Conservation (phyloP, 2,113 vertebrate genomes). For the Dicentrarchus labrax region DNA sequence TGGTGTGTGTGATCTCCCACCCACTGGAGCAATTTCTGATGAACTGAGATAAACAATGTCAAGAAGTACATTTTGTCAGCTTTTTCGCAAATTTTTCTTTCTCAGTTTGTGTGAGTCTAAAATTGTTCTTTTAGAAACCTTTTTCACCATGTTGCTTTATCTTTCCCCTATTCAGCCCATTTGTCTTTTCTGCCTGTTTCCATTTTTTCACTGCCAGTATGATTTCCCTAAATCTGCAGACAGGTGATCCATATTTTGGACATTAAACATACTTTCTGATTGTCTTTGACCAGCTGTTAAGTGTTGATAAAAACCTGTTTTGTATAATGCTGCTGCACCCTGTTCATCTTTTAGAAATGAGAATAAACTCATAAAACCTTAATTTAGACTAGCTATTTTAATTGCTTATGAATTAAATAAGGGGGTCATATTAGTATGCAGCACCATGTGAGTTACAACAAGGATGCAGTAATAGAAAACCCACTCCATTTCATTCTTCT, state of each 20-base stretch:
- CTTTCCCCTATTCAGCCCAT: not conserved
- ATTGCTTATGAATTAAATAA: conserved; percentile 69
- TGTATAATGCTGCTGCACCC: not conserved
- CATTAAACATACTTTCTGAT: not conserved
- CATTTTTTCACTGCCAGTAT: not conserved
- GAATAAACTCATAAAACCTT: conserved; percentile 30
- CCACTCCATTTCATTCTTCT: conserved; percentile 69
- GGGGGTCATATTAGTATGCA: conserved; percentile 73
- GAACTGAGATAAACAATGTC: not conserved
- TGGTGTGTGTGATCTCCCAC: not conserved
- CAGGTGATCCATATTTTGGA: not conserved
- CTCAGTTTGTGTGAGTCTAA: not conserved
- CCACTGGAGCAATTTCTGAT: not conserved
- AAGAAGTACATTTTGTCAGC: not conserved
- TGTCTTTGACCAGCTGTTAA: not conserved
- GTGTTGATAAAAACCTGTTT: not conserved
- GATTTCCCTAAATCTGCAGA: not conserved
- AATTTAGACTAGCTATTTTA: conserved; percentile 56
- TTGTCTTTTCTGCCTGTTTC: not conserved
- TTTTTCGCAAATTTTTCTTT: not conserved
- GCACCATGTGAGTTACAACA: conserved; percentile 50
- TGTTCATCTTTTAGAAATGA: conserved; percentile 9
- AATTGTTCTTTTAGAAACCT: not conserved
- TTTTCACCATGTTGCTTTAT: not conserved
- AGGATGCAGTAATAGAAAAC: conserved; percentile 71